Conservation (phyloP, 2,113 vertebrate genomes). For the Chelonoidis abingdonii region DNA sequence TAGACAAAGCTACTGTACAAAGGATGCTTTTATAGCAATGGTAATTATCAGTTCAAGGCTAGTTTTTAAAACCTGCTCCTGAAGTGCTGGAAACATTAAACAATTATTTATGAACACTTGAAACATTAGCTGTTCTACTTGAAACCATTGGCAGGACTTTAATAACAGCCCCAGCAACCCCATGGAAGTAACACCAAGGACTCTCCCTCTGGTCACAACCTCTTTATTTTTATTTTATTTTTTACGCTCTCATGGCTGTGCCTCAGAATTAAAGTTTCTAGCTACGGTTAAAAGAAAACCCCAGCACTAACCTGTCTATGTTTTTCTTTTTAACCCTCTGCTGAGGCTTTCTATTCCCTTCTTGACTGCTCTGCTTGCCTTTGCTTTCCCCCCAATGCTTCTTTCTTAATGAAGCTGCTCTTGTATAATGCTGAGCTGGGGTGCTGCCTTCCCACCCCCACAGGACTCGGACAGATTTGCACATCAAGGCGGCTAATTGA, state of each 20-base stretch:
- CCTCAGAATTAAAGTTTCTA: constrained; percentile 74
- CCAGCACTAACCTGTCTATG: constrained; percentile 14
- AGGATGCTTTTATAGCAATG: constrained; percentile 54
- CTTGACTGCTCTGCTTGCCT: neutral
- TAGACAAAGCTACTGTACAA: neutral
- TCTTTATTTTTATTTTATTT: constrained; percentile 70
- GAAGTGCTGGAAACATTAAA: constrained; percentile 75
- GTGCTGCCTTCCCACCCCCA: constrained; percentile 20
- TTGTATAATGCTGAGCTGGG: neutral
- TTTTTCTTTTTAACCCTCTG: constrained; percentile 31
- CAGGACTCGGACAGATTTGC: constrained; percentile 39
- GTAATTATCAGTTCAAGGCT: constrained; percentile 63
- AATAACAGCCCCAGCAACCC: constrained; percentile 65
- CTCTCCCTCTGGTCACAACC: constrained; percentile 40
- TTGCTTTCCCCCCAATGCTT: neutral
- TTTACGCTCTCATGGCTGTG: neutral
- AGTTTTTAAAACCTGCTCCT: constrained; percentile 69
- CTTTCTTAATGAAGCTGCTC: constrained; percentile 22
- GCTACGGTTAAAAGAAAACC: constrained; percentile 66
- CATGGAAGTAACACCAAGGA: constrained; percentile 68
- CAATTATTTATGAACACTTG: constrained; percentile 77
- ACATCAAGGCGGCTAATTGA: constrained; percentile 65
- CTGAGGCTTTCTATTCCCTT: constrained; percentile 29
- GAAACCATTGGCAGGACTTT: constrained; percentile 68
- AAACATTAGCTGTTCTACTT: constrained; percentile 75